Base-by-base conservation (phyloP, 2,113 vertebrate genomes). In the Dicentrarchus labrax region DNA sequence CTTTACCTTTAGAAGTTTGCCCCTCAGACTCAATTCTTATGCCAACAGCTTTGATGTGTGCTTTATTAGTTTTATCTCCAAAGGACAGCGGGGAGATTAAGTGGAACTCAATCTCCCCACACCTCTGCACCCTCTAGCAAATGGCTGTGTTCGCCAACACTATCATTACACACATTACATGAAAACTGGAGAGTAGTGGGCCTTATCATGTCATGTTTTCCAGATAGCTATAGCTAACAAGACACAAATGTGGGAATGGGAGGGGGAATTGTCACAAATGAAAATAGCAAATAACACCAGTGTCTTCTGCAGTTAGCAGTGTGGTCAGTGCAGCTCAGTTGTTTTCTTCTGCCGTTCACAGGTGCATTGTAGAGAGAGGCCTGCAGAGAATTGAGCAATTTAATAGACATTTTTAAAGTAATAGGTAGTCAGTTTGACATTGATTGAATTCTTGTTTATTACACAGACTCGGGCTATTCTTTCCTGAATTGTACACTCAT, bases 21-120 rank as follows among this genome's bases (percentile, higher is more conserved):
- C 30, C 30, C 17, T 60, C 62, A 51, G 39, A 64, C 36, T 48
- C 1, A 6, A 16, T 30, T 2, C 4, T 2, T 30, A 41, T 71
- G 60, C 65, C 59, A 30, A 16, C 78, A 19, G 64, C 72, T 84
- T 48, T 81, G 83, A 83, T 83, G 76, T 74, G 60, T 22, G 82
- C 74, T 80, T 85, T 83, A 88, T 85, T 89, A 78, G 83, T 56
- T 90, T 84, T 83, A 81, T 84, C 76, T 90, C 15, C 47, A 38
- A 61, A 80, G 78, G 80, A 70, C 60, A 48, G 41, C 60, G 0
- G 43, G 48, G n/a, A 83, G 72, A 84, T 85, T 78, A 86, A 85
- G 68, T 78, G 57, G 57, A 83, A 68, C 72, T 78, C 36, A 13
- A 41, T 74, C 67, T 78, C n/a, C 6, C 5, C 5, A 50, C 74